Evolutionary conservation across 2,888 invertebrate species (phyloP).

Genomic region (Odontothrips loti): DNA sequence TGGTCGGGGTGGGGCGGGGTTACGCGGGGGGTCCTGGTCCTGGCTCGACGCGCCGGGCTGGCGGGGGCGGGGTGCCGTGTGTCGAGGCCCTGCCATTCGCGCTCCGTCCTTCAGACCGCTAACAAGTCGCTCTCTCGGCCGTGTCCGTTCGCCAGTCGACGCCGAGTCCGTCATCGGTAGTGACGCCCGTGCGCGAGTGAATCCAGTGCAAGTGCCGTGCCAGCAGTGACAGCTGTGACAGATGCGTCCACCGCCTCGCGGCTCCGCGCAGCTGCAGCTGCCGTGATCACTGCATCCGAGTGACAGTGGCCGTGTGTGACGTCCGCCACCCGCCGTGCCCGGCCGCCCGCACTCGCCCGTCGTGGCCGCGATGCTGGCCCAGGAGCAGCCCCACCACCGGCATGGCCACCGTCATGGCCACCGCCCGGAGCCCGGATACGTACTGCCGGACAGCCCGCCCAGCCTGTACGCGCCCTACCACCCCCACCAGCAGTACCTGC

Average conservation of each 20-base stretch:
- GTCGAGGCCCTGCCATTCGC: background rate
- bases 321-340: background rate
- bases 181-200: background rate
- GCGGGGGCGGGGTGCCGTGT: background rate
- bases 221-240: background rate
- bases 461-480: background rate
- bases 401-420: background rate
- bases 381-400: background rate
- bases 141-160: background rate
- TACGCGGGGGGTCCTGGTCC: background rate
- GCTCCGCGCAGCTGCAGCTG: background rate
- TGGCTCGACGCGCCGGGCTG: background rate
- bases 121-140: background rate
- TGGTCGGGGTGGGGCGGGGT: background rate
- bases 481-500: background rate
- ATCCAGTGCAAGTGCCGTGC: background rate
- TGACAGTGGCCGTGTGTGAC: background rate
- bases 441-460: constrained; percentile 1
- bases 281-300: background rate
- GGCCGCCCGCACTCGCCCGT: background rate
- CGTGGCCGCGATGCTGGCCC: background rate
- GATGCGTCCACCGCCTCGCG: background rate
- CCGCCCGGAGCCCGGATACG: background rate
- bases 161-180: background rate
- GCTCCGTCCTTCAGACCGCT: background rate